These are phyloP conservation scores for Anagyrus pseudococci DNA, from an alignment of 2,888 invertebrate genomes.

Conservation along the genomic window DNA sequence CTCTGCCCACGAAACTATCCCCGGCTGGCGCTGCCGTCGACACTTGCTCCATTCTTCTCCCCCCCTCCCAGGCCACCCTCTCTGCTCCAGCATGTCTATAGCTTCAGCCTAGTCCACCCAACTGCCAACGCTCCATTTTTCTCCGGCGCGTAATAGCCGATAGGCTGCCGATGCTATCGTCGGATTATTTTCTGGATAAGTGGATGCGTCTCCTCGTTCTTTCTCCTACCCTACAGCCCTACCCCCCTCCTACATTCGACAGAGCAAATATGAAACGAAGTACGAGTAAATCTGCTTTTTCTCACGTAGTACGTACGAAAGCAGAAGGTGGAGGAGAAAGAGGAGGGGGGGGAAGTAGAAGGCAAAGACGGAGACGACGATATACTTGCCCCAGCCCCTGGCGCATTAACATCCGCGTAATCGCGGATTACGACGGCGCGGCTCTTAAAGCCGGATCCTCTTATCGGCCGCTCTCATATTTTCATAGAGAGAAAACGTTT, in stretches of 20 bases:
- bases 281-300: slow-evolving; percentile 27
- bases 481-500: slow-evolving; percentile 21
- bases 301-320: slow-evolving; percentile 15
- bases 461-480: slow-evolving; percentile 30
- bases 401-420: slow-evolving; percentile 30
- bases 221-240: too few species aligned
- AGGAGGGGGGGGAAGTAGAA: neutral
- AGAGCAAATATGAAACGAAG: slow-evolving; percentile 47
- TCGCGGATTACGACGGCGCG: slow-evolving; percentile 24
- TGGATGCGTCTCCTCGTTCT: slow-evolving; percentile 50
- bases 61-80: slow-evolving; percentile 17
- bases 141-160: slow-evolving; percentile 14
- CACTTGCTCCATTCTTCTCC: slow-evolving; percentile 5
- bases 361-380: neutral
- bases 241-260: slow-evolving; percentile 24
- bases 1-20: slow-evolving; percentile 9
- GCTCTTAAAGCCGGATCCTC: neutral
- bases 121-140: slow-evolving; percentile 19
- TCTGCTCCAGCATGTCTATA: too few species aligned
- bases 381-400: too few species aligned
- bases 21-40: neutral
- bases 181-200: slow-evolving; percentile 61
- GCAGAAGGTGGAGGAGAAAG: neutral
- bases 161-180: slow-evolving; percentile 46
- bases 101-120: too few species aligned